Evolutionary conservation across 2,888 invertebrate species (phyloP).

Genomic region (Gordius sp.): DNA sequence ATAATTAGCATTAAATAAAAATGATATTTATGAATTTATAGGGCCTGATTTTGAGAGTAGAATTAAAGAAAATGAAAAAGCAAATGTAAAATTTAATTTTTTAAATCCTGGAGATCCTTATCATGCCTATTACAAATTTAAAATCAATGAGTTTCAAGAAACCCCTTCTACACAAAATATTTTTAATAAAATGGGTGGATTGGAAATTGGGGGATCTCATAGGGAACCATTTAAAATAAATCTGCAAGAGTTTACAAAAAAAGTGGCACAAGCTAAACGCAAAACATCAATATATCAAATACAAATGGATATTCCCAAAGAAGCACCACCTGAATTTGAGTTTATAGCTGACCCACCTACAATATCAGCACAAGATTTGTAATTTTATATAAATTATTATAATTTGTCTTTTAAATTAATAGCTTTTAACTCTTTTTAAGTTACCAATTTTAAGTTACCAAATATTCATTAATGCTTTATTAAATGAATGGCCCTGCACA

Average conservation of each 20-base stretch:
- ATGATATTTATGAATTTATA: slow-evolving; percentile 15
- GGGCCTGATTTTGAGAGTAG: slow-evolving; percentile 87
- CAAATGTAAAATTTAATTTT: slow-evolving; percentile 95
- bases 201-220: slow-evolving; percentile 25
- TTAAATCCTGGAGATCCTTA: slow-evolving; percentile 84
- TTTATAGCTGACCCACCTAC: slow-evolving; percentile 90
- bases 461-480: too few relatives aligned
- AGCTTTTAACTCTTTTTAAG: neutral
- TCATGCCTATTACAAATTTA: slow-evolving; percentile 92
- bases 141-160: slow-evolving; percentile 74
- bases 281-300: slow-evolving; percentile 3
- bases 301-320: slow-evolving; percentile 41
- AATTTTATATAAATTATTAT: slow-evolving; percentile 24
- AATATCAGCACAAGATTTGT: slow-evolving; percentile 81
- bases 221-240: slow-evolving; percentile 40
- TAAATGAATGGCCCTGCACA: too few relatives aligned
- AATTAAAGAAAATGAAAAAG: slow-evolving; percentile 83
- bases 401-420: neutral
- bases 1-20: neutral
- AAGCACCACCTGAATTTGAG: slow-evolving; percentile 67
- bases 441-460: too few relatives aligned
- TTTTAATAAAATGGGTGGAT: neutral
- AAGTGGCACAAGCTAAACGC: slow-evolving; percentile 42
- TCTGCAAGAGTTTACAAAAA: slow-evolving; percentile 59
- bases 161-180: neutral